Conservation (phyloP, 2,797 vertebrate species). For the Micromesistius poutassou region DNA sequence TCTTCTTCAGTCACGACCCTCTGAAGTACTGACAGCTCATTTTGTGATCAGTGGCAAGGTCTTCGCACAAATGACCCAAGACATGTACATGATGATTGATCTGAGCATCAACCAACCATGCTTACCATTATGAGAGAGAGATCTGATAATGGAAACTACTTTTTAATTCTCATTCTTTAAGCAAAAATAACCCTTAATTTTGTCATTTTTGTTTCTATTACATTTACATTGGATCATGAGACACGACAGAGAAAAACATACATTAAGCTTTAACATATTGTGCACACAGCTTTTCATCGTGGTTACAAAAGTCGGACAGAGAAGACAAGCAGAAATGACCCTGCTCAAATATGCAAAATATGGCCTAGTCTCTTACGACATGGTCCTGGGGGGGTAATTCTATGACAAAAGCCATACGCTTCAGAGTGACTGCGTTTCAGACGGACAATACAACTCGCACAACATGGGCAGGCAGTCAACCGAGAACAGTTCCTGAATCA, state of each 20-base stretch:
- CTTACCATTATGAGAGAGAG: background rate
- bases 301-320: slow-evolving; percentile 9
- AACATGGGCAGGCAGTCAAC: slow-evolving; percentile 4
- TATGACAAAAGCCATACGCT: slow-evolving; percentile 1
- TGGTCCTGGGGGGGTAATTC: background rate
- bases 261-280: slow-evolving; percentile 8
- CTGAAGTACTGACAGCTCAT: slow-evolving; percentile 16
- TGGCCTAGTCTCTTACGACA: background rate
- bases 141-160: background rate
- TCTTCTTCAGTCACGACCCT: slow-evolving; percentile 16
- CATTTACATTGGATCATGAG: background rate
- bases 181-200: background rate
- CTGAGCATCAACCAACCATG: slow-evolving; percentile 15
- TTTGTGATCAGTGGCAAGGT: slow-evolving; percentile 20
- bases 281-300: slow-evolving; percentile 7
- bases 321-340: slow-evolving; percentile 1
- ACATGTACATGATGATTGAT: slow-evolving; percentile 3
- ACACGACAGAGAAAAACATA: slow-evolving; percentile 12
- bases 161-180: background rate
- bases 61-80: slow-evolving; percentile 14
- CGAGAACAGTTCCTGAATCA: slow-evolving; percentile 16
- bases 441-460: background rate
- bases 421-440: background rate
- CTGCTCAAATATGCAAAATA: background rate
- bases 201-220: background rate